Conservation (phyloP, 2,888 invertebrate genomes). For the Sphaerophoria rueppellii region DNA sequence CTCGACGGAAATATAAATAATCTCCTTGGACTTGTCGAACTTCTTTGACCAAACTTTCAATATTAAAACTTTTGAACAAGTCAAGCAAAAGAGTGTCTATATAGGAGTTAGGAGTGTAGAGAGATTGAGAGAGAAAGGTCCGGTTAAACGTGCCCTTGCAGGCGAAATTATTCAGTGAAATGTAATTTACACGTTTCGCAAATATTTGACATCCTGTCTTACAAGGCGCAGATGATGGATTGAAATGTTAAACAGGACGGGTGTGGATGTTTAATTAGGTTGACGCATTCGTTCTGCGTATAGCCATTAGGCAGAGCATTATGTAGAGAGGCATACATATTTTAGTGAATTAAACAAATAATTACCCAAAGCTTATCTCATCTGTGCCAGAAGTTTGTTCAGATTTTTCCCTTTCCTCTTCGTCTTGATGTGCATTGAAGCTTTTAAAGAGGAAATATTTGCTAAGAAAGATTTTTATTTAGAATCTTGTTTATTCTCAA, state of each 20-base stretch:
- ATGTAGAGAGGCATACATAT: neutral
- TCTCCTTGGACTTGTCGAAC: slow-evolving; percentile 50
- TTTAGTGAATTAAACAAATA: slow-evolving; percentile 39
- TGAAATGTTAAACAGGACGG: slow-evolving; percentile 39
- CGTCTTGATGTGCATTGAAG: neutral
- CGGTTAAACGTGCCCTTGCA: slow-evolving; percentile 26
- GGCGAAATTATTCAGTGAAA: slow-evolving; percentile 52
- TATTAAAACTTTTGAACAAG: slow-evolving; percentile 54
- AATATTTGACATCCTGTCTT: slow-evolving; percentile 64
- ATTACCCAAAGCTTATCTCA: slow-evolving; percentile 64
- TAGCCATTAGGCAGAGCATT: no score
- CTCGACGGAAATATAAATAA: slow-evolving; percentile 47
- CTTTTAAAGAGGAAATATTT: slow-evolving; percentile 37
- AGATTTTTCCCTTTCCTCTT: neutral
- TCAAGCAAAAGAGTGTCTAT: slow-evolving; percentile 16
- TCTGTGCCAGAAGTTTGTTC: neutral
- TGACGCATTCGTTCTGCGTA: slow-evolving; percentile 19
- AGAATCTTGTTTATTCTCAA: slow-evolving; percentile 36
- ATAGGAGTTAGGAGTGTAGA: neutral
- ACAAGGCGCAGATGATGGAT: slow-evolving; percentile 53
- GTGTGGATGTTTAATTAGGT: slow-evolving; percentile 50
- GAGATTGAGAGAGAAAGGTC: slow-evolving; percentile 1
- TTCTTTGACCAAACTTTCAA: slow-evolving; percentile 65
- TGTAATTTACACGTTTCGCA: slow-evolving; percentile 68
- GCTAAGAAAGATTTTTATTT: slow-evolving; percentile 50